Base-by-base conservation (phyloP, 2,797 vertebrate species). In the Artibeus jamaicensis region DNA sequence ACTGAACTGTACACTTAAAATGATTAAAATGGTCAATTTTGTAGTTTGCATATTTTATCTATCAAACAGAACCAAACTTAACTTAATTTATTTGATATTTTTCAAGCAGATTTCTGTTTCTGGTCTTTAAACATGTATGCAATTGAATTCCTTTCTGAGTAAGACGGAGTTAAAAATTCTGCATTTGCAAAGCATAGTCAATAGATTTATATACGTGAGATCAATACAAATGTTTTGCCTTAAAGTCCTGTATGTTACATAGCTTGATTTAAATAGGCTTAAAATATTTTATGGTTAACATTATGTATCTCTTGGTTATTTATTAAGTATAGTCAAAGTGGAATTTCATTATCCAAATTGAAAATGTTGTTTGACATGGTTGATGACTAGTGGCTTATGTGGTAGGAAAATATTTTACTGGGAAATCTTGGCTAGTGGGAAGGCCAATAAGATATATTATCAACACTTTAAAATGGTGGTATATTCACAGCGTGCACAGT, bases 331-430 rank as follows among this genome's bases (percentile, higher is more conserved):
- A 97, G 42, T 84, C 93, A 97, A 96, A 93, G 97, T 97, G 93
- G 94, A 98, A 97, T 97, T 97, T 98, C 71, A 91, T 97, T 98
- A 95, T 89, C 92, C 96, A 98, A 97, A 97, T 96, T 97, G 91
- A 97, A 98, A 96, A 96, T 95, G 67, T 97, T 98, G 95, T 98
- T 96, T 97, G 96, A 97, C 97, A 95, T 44, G 0, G 85, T 97
- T 97, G 96, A 98, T 93, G 97, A 95, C 97, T 98, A 96, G 97
- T 97, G 97, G 93, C 86, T 98, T 97, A 87, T 95, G 76, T 98
- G 96, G 97, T 98, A 97, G 98, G 97, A 98, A 98, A 98, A 98
- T 98, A 98, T 98, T 98, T 98, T 98, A 98, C 97, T 0, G 19
- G 97, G 83, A 77, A 98, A 97, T 97, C 94, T 95, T 97, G 97